Evolutionary conservation across 2,113 vertebrate genomes (phyloP).

Genomic region (Melozone crissalis): DNA sequence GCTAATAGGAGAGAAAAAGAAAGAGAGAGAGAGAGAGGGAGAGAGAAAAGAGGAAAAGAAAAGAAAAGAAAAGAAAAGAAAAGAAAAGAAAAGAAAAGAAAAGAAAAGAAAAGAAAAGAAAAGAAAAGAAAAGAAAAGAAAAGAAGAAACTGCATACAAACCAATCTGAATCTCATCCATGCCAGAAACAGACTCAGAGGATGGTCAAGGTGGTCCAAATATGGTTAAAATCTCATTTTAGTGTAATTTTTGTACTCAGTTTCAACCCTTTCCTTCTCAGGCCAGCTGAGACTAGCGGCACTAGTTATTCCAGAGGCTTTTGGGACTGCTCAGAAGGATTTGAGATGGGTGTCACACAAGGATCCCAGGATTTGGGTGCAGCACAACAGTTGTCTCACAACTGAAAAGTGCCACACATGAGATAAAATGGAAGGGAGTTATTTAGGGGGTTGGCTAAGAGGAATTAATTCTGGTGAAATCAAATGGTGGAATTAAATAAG

Average conservation of each 20-base stretch:
- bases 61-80: too few relatives aligned
- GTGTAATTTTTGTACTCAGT: background rate
- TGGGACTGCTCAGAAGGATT: background rate
- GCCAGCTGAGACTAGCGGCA: background rate
- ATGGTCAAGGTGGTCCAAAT: background rate
- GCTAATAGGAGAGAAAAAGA: background rate
- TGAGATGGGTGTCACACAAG: background rate
- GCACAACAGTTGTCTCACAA: background rate
- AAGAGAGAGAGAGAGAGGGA: accelerated
- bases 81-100: too few relatives aligned
- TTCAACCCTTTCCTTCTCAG: background rate
- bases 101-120: too few relatives aligned
- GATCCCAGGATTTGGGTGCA: accelerated
- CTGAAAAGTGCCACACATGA: background rate
- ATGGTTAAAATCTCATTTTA: background rate
- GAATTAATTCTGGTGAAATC: background rate
- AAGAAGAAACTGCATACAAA: background rate
- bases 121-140: accelerated
- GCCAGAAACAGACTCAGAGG: background rate
- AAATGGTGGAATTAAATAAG: background rate
- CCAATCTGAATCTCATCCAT: background rate
- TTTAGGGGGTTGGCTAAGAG: background rate
- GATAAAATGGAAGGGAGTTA: background rate
- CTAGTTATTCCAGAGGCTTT: background rate
- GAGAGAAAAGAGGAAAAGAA: too few relatives aligned